phyloP scores from a whole-genome alignment of 1,140 invertebrate species.

The Gryon sp. region DNA sequence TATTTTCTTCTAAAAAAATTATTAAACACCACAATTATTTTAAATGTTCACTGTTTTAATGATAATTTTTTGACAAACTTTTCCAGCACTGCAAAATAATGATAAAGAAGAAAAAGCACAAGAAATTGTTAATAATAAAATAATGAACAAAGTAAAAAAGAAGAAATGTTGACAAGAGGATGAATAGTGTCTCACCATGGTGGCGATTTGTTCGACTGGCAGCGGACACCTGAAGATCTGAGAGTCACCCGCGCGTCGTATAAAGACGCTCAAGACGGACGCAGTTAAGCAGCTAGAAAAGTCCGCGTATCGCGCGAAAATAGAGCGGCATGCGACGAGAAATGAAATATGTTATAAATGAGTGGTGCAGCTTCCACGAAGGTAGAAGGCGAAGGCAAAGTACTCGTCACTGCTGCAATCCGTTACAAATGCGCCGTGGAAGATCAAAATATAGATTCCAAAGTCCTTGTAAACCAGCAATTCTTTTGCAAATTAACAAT shows the following conservation, averaged over 20 bases:
- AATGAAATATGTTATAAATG: slow-evolving; percentile 64
- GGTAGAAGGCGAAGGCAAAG: slow-evolving; percentile 50
- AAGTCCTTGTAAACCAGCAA: slow-evolving; percentile 38
- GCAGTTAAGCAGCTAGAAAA: slow-evolving; percentile 59
- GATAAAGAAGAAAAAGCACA: too few species aligned
- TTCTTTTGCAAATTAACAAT: slow-evolving; percentile 6
- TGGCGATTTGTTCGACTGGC: slow-evolving; percentile 51
- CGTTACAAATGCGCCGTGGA: slow-evolving; percentile 53
- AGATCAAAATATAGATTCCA: slow-evolving; percentile 51
- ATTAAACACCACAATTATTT: too few species aligned
- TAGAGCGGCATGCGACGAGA: slow-evolving; percentile 54
- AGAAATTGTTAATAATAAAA: background rate
- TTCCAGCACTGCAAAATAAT: too few species aligned
- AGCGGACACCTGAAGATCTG: slow-evolving; percentile 59
- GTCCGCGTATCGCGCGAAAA: slow-evolving; percentile 57
- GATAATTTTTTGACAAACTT: too few species aligned
- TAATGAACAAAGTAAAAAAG: background rate
- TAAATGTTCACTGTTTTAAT: too few species aligned
- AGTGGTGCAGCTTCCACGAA: slow-evolving; percentile 53
- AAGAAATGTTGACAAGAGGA: background rate
- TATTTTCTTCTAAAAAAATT: too few species aligned
- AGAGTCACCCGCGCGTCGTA: slow-evolving; percentile 42
- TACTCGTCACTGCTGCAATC: slow-evolving; percentile 51
- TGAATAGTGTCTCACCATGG: slow-evolving; percentile 47
- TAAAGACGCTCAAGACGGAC: slow-evolving; percentile 55